Evolutionary conservation across 30 jellyfish, hydroid and myxozoan species (phyloP), one percentile per base, ranked within the genome.

Genomic region (Aurelia sp.): DNA sequence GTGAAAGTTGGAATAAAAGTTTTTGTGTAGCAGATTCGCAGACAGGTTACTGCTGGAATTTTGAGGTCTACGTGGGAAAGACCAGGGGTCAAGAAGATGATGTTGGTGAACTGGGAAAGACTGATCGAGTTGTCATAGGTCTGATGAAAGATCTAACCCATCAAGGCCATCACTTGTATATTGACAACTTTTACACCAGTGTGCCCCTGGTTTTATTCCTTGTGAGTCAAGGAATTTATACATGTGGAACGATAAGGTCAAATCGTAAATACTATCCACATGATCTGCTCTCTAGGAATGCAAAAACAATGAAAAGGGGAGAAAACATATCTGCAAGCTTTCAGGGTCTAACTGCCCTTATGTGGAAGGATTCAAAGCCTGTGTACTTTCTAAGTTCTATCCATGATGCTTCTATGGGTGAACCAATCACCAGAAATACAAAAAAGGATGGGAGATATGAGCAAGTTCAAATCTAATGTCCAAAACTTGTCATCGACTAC

Each of bases 321-420:
- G 48, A 37, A 37, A 37, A 8, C 48, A 59, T 20, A n/a, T 62
- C 88, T 30, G 81, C 81, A 13, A 37, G 88, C 22, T 50, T 41
- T n/a, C 30, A 73, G 19, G 86, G 74, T 35, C 71, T 76, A 27
- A 33, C 62, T 52, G 73, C 27, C 31, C 81, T 59, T 31, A 86
- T 76, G 65, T 86, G 96, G 96, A 86, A 79, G 82, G 92, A 86
- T 92, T 50, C 61, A 0, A 86, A 65, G 81, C 69, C 96, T 30
- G 96, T 86, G 19, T 59, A 51, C 62, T 15, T 87, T 19, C 63
- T 87, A n/a, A 77, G 88, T 13, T 77, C 83, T 21, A 77, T 76
- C 69, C 92, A 87, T 69, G 96, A 85, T 27, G 79, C 95, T 66
- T 67, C 73, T 17, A 13, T 52, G 53, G 64, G 71, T 19, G 44